Evolutionary conservation across 2,797 vertebrate species (phyloP), one percentile per base, ranked within the genome.

Genomic region (Coregonus suidteri): DNA sequence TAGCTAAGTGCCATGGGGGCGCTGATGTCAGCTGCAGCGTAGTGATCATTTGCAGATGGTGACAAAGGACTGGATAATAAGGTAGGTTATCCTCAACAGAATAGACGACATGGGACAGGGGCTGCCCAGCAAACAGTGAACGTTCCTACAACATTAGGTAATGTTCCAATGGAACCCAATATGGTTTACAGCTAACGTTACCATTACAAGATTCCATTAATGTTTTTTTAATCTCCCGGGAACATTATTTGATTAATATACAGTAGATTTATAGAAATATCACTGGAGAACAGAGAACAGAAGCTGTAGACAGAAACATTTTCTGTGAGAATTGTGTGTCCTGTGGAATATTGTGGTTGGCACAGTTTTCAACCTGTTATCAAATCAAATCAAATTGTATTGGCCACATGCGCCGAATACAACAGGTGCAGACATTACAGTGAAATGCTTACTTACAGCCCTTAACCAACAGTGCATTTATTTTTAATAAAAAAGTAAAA

Each of bases 1-100:
- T 64, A 64, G 15, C 77, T 74, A 84, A 85, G 83, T 75, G 85
- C 83, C 79, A 87, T 85, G 30, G 82, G 74, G 79, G 87, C 16
- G 81, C 85, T 6, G 82, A 90, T 79, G 86, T 92, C 87, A 86
- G 89, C 90, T 83, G 83, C 75, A 72, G 71, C 75, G 80, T 15
- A 30, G 81, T 73, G 77, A 86, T 89, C 82, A 82, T 56, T 83
- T 80, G 79, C 74, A 77, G 62, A 41, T 69, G 66, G 56, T 37
- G 54, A 89, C 85, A 90, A 90, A 89, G 74, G 64, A 11, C 25
- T 54, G 75, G 25, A 78, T 88, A 87, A 87, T 82, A 84, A 83
- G 83, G 84, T 87, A 85, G 72, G 84, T 88, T 87, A 83, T 90
- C 75, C 47, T 68, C 56, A 72, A 64, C 59, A 64, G 59, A 25